Conservation (phyloP, 2,888 invertebrate genomes). For the Catocala nupta region DNA sequence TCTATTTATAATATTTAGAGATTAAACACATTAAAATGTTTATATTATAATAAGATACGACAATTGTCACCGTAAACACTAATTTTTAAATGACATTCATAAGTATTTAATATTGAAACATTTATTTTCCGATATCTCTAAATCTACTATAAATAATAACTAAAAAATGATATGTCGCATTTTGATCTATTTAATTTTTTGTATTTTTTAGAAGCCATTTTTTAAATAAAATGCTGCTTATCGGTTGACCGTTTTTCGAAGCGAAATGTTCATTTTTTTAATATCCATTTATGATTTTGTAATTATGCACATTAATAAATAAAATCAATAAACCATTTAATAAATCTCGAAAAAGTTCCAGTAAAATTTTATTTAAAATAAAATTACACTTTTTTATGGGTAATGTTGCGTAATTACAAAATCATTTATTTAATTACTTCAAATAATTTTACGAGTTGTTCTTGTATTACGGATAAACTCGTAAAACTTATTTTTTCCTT, state of each 20-base stretch:
- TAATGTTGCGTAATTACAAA: conserved; percentile 38
- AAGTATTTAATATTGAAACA: conserved; percentile 67
- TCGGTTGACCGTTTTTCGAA: conserved; percentile 77
- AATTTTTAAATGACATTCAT: conserved; percentile 67
- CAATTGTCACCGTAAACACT: conserved; percentile 50
- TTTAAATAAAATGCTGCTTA: conserved; percentile 68
- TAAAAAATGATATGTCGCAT: conserved; percentile 61
- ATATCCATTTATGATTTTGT: conserved; percentile 55
- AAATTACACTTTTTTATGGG: neutral
- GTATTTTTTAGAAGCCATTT: conserved; percentile 49
- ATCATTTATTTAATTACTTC: conserved; percentile 38
- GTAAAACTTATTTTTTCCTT: conserved; percentile 33
- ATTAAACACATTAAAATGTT: conserved; percentile 72
- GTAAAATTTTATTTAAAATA: too few species aligned
- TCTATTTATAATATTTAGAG: conserved; percentile 67
- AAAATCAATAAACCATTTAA: neutral
- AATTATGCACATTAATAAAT: conserved; percentile 51
- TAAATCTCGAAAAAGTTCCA: neutral
- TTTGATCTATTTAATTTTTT: conserved; percentile 61
- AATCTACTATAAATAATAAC: conserved; percentile 59
- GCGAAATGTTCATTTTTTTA: conserved; percentile 65
- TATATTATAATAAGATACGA: conserved; percentile 60
- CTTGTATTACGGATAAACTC: conserved; percentile 35
- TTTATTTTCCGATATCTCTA: conserved; percentile 53
- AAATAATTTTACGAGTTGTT: conserved; percentile 46